Evolutionary conservation across 2,888 invertebrate species (phyloP).

Genomic region (Nudaria mundana): DNA sequence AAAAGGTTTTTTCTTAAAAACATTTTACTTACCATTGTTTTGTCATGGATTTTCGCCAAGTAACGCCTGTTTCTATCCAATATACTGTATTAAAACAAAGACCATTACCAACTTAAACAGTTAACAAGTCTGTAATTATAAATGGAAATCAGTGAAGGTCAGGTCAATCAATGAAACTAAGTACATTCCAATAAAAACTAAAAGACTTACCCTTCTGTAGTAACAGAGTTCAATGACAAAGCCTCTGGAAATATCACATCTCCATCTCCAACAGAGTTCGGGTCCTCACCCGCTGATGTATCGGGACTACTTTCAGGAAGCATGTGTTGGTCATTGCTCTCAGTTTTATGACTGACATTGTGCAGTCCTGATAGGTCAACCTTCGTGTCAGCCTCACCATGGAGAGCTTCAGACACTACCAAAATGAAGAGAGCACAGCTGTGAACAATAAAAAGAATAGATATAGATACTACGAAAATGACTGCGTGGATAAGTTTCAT

Average conservation of each 20-base stretch:
- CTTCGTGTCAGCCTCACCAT: constrained; percentile 51
- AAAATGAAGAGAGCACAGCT: constrained; percentile 82
- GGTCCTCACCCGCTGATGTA: constrained; percentile 15
- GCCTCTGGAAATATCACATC: constrained; percentile 77
- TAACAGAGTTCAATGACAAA: constrained; percentile 78
- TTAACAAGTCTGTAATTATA: constrained; percentile 14
- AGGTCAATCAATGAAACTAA: constrained; percentile 21
- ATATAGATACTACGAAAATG: constrained; percentile 13
- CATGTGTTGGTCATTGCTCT: constrained; percentile 32
- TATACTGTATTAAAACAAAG: background rate
- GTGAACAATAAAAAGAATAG: constrained; percentile 33
- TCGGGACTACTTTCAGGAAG: constrained; percentile 20
- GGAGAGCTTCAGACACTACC: constrained; percentile 80
- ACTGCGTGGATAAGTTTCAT: background rate
- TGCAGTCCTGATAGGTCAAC: constrained; percentile 69
- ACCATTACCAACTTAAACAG: constrained; percentile 8
- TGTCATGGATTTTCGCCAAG: too few relatives aligned
- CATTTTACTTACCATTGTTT: too few relatives aligned
- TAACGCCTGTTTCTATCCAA: too few relatives aligned
- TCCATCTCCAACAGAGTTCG: constrained; percentile 37
- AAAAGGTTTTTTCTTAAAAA: too few relatives aligned
- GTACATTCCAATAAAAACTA: constrained; percentile 26
- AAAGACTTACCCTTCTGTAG: constrained; percentile 77
- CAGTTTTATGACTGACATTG: constrained; percentile 63
- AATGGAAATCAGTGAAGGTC: constrained; percentile 24